Conservation (phyloP, 2,113 vertebrate species). For the Syrmaticus mikado region DNA sequence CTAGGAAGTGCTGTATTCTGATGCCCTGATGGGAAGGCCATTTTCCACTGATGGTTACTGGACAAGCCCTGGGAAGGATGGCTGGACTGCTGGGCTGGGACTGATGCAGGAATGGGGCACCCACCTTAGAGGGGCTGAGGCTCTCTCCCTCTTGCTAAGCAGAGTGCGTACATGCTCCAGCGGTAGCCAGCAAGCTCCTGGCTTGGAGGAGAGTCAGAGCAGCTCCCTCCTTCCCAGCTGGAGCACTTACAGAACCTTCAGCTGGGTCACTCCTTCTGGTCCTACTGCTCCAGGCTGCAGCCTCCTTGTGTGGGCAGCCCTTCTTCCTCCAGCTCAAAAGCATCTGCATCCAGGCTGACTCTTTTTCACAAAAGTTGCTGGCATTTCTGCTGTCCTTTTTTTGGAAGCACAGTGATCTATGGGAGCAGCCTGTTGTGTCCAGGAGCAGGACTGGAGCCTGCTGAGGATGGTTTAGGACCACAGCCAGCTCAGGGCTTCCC, state of each 20-base stretch:
- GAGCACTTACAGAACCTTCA: not conserved
- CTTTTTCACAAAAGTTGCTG: not conserved
- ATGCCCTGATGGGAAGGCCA: rapidly evolving
- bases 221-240: not conserved
- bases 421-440: not conserved
- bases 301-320: not conserved
- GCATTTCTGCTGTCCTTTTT: not conserved
- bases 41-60: not conserved
- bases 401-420: rapidly evolving
- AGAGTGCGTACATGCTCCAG: not conserved
- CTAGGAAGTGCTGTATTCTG: not conserved
- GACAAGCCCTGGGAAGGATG: not conserved
- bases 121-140: not conserved
- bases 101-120: not conserved
- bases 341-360: not conserved
- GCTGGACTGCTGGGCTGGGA: not conserved
- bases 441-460: not conserved
- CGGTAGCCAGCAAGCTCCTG: not conserved
- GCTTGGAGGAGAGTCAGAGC: not conserved
- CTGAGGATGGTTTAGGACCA: not conserved
- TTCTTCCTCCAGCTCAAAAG: not conserved
- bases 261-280: not conserved
- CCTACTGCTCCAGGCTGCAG: not conserved
- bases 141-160: not conserved
- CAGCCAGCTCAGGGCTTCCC: not conserved